Base-by-base conservation (phyloP, 1,140 invertebrate species). In the Calephelis virginiensis region DNA sequence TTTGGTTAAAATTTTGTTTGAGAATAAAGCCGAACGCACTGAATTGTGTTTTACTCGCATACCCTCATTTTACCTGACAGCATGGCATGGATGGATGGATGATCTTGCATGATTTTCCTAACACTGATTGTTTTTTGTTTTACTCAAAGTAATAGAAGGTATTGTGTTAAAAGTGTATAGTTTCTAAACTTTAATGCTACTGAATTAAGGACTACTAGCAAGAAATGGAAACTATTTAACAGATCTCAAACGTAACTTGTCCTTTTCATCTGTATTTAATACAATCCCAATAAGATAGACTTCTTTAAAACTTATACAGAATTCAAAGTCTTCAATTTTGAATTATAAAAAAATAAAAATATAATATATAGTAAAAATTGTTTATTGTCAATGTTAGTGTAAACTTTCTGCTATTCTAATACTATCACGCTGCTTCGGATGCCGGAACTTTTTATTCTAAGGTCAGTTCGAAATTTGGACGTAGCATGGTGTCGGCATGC, bases 11-110 rank as follows among this genome's bases (percentile, higher is more conserved):
- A 74, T 74, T 80, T 85, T 86, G 74, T 82, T 86, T 83, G 77
- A 82, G 73, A 90, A 90, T 90, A 90, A 90, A 90, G 81, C 78
- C 81, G 78, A 83, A 78, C 76, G 88, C 88, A 90, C 88, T 76
- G 79, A 90, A 89, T 78, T 89, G 88, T 89, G 86, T 90, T 90
- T 90, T 86, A 90, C 88, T 90, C 78, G 82, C 83, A 56, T 78
- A 74, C 78, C 83, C 86, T 73, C 63, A 80, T 73, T 61, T 67
- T 76, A 73, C 77, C 75, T 77, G 83, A 83, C 77, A 78, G 85
- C 87, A 89, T 85, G 81, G 88, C 86, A 90, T 90, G 86, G 83
- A 84, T 87, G 37, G 12, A 56, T 56, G 53, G 37, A 56, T 89
- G 83, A 81, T 85, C 78, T 71, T 80, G 85, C 85, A 90, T 90